phyloP scores from a whole-genome alignment of 2,797 vertebrate genomes.

The Sebastes wilsoni region DNA sequence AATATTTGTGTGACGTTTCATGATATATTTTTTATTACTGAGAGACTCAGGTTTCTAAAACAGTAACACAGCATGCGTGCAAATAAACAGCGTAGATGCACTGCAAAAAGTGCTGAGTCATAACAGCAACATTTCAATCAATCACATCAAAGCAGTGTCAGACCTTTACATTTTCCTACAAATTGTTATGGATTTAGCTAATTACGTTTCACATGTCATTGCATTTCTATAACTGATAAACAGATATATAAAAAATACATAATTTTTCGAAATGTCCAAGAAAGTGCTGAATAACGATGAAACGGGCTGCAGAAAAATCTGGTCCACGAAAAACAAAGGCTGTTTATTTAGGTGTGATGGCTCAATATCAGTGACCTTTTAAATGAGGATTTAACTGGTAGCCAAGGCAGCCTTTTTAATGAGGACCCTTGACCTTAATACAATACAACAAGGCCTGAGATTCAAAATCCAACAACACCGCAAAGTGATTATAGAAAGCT shows the following conservation, averaged over 20 bases:
- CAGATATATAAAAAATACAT: not conserved
- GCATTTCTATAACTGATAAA: not conserved
- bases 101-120: not conserved
- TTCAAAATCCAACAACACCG: conserved; percentile 49
- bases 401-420: conserved; percentile 29
- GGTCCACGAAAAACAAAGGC: conserved; percentile 27
- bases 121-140: not conserved
- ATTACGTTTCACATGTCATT: not conserved
- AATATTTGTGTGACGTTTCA: not conserved
- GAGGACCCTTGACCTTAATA: conserved; percentile 47
- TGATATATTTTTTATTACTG: not conserved
- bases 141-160: not conserved
- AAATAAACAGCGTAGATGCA: not conserved
- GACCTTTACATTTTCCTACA: not conserved
- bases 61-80: not conserved
- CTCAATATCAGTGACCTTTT: conserved; percentile 40
- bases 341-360: conserved; percentile 27
- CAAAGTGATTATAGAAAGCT: conserved; percentile 76
- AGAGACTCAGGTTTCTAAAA: not conserved
- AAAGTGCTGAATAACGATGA: conserved; percentile 60
- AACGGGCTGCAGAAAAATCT: not conserved
- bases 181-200: not conserved
- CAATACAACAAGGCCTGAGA: conserved; percentile 55
- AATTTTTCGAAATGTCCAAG: not conserved
- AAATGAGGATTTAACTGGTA: conserved; percentile 38